These are phyloP conservation scores for Cynoglossus semilaevis DNA, from an alignment of 2,113 vertebrate genomes.

Conservation along the genomic window DNA sequence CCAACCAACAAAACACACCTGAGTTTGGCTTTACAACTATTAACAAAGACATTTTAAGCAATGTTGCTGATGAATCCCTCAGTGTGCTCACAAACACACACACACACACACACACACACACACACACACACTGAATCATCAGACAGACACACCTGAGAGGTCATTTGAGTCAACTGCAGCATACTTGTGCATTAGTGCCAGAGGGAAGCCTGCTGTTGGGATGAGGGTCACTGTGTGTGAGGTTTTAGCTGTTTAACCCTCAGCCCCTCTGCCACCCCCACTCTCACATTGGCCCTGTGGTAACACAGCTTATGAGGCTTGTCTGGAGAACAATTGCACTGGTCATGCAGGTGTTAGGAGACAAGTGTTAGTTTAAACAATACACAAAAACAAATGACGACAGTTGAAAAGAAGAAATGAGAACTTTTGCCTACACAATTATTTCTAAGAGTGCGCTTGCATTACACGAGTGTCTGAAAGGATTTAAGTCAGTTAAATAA, in stretches of 20 bases:
- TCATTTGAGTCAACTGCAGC: conserved; percentile 50
- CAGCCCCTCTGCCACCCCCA: conserved; percentile 11
- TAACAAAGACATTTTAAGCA: conserved; percentile 26
- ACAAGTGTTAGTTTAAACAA: conserved; percentile 60
- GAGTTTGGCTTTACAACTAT: conserved; percentile 7
- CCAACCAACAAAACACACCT: conserved; percentile 48
- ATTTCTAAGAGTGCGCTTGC: conserved; percentile 13
- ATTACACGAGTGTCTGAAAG: conserved; percentile 72
- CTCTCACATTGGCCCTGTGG: conserved; percentile 36
- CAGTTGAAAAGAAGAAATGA: conserved; percentile 19
- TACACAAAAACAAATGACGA: conserved; percentile 24
- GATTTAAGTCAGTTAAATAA: conserved; percentile 56
- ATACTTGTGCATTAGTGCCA: conserved; percentile 54
- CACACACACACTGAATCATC: neutral
- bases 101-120: conserved; percentile 2
- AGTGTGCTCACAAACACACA: conserved; percentile 18
- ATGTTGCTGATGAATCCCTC: neutral
- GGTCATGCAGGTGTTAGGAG: conserved; percentile 66
- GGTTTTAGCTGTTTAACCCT: conserved; percentile 50
- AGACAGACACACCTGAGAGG: conserved; percentile 54
- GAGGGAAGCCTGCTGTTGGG: conserved; percentile 47
- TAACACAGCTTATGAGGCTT: conserved; percentile 57
- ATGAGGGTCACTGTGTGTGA: conserved; percentile 77
- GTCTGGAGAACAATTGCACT: conserved; percentile 62
- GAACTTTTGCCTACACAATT: conserved; percentile 2